These are phyloP conservation scores for Drosophila eugracilis DNA, from an alignment of 1,140 invertebrate species.

Conservation along the genomic window DNA sequence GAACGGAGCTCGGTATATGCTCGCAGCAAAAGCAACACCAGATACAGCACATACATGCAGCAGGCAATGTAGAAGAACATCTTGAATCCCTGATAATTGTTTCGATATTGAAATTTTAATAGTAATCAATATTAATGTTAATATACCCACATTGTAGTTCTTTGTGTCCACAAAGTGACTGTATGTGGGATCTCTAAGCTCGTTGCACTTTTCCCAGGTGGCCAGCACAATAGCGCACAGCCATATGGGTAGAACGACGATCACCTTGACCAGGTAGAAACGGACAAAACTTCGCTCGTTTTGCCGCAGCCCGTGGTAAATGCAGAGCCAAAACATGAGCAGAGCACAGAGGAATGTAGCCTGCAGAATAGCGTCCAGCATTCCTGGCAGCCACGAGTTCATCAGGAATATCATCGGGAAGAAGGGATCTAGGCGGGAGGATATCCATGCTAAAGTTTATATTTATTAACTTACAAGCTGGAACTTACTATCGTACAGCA, in stretches of 20 bases:
- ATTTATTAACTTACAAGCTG: neutral
- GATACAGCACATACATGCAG: constrained; percentile 93
- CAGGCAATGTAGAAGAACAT: constrained; percentile 95
- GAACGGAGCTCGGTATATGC: constrained; percentile 97
- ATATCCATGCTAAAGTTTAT: too few relatives aligned
- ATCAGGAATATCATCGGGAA: constrained; percentile 96
- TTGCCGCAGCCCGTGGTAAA: constrained; percentile 97
- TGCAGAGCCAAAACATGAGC: constrained; percentile 94
- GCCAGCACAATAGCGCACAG: constrained; percentile 93
- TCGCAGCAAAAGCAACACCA: constrained; percentile 92
- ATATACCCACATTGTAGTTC: constrained; percentile 93
- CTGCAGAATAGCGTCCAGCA: constrained; percentile 96
- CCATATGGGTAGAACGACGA: constrained; percentile 95
- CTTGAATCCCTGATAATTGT: constrained; percentile 88
- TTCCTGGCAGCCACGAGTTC: constrained; percentile 95
- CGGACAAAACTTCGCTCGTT: constrained; percentile 93
- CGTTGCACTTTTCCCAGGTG: constrained; percentile 95
- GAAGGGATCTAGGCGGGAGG: constrained; percentile 91
- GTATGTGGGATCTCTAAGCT: constrained; percentile 95
- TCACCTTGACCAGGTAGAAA: constrained; percentile 96
- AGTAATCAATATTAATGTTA: too few relatives aligned
- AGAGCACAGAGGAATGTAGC: constrained; percentile 94
- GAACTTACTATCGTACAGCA: constrained; percentile 95
- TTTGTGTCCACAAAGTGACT: constrained; percentile 95
- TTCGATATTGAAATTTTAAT: neutral